Conservation (phyloP, 2,797 vertebrate genomes). For the Onychomys leucogaster region DNA sequence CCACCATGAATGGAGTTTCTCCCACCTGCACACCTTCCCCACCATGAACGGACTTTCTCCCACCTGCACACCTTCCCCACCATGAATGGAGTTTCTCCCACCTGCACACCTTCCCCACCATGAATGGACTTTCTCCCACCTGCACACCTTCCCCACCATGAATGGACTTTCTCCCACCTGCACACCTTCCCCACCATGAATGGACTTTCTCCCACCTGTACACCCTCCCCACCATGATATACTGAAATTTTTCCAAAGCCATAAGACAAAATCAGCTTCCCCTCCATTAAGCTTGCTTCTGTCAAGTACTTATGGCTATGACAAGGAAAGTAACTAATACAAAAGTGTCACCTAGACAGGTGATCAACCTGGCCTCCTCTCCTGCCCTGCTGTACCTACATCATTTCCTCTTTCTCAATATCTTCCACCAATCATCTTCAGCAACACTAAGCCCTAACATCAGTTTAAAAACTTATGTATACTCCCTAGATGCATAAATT, state of each 20-base stretch:
- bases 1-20: no score
- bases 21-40: no score
- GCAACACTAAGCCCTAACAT: neutral
- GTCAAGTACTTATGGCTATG: neutral
- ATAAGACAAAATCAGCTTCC: neutral
- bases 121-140: no score
- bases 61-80: no score
- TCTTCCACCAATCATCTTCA: neutral
- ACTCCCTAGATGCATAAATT: neutral
- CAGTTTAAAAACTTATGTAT: neutral
- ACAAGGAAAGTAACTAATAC: neutral
- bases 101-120: no score
- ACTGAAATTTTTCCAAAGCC: neutral
- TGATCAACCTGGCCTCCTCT: neutral
- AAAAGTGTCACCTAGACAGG: neutral
- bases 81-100: no score
- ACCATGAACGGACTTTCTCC: no score
- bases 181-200: no score
- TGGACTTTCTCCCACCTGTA: no score
- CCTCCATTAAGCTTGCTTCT: neutral
- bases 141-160: no score
- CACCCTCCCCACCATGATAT: neutral
- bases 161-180: no score
- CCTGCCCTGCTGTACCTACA: neutral
- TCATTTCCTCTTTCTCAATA: neutral